Base-by-base conservation (phyloP, 2,113 vertebrate species). In the Sylvietta virens region DNA sequence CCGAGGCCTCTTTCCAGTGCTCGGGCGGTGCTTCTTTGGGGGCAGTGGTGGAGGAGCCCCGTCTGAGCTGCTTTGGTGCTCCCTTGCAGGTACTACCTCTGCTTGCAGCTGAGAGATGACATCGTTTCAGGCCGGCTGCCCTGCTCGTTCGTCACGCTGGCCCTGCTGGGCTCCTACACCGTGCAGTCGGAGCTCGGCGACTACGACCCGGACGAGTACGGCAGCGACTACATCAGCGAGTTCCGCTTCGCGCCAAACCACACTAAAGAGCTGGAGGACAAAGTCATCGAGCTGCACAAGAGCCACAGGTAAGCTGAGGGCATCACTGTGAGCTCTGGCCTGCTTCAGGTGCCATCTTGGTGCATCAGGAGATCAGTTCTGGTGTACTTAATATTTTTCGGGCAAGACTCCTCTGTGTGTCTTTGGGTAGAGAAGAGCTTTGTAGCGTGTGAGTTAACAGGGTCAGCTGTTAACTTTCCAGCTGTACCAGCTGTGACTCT, bases 121-220 rank as follows among this genome's bases (percentile, higher is more conserved):
- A 99, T 99, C 3, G 98, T 99, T 40, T 99, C 99, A 0, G 99
- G 99, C 6, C 98, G 99, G 39, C 98, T 99, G 91, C 99, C 99
- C 47, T 99, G 99, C 97, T 99, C 99, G 3, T 99, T 99, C 0
- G 98, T 99, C 96, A 99, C 99, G 0, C 98, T 99, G 70, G 98
- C 99, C 2, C 97, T 99, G 58, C 96, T 99, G 97, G 99, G 99
- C 77, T 99, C 99, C 24, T 99, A 99, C 96, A 99, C 99, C 0
- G 98, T 98, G 44, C 99, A 99, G 97, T 99, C 99, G 0, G 99
- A 99, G 86, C 98, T 99, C 1, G 99, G 99, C 0, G 99, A 99
- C 97, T 99, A 99, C 1, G 99, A 99, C 94, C 98, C 98, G 0
- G 99, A 99, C 0, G 99, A 99, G 64, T 98, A 98, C 4, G 98